These are phyloP conservation scores for Aselliscus stoliczkanus DNA, from an alignment of 2,797 vertebrate species.

Conservation along the genomic window DNA sequence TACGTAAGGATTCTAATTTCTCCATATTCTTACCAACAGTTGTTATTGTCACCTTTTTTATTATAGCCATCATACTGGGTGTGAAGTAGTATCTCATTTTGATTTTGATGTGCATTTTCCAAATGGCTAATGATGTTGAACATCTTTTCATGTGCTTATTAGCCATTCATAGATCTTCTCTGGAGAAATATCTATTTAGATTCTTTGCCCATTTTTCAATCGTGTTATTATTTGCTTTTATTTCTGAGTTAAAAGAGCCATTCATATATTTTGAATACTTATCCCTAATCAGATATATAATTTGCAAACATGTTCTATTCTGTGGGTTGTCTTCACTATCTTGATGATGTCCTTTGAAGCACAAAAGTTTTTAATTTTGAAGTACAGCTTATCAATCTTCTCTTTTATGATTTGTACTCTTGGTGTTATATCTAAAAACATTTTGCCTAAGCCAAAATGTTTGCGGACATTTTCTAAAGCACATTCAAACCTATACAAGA, in stretches of 20 bases:
- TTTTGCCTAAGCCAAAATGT: not conserved
- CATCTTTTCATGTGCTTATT: not conserved
- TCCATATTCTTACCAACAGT: not conserved
- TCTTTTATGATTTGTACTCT: not conserved
- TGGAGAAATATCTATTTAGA: not conserved
- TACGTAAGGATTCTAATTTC: not conserved
- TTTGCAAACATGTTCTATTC: not conserved
- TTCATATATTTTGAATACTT: not conserved
- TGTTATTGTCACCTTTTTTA: not conserved
- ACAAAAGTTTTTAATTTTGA: not conserved
- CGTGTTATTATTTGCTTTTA: constrained; percentile 14
- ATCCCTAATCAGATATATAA: not conserved
- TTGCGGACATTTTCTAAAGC: not conserved
- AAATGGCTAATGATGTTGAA: not conserved
- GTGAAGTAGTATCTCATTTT: not conserved
- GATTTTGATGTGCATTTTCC: not conserved
- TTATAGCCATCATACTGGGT: not conserved
- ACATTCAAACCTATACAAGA: not conserved
- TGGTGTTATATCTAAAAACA: not conserved
- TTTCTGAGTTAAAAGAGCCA: not conserved
- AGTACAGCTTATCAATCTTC: not conserved
- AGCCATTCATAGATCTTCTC: not conserved
- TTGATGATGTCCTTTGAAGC: not conserved
- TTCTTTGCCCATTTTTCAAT: not conserved
- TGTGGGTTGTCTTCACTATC: not conserved